These are phyloP conservation scores for Drosophila kanapiae DNA, from an alignment of 1,140 invertebrate species.

Conservation along the genomic window DNA sequence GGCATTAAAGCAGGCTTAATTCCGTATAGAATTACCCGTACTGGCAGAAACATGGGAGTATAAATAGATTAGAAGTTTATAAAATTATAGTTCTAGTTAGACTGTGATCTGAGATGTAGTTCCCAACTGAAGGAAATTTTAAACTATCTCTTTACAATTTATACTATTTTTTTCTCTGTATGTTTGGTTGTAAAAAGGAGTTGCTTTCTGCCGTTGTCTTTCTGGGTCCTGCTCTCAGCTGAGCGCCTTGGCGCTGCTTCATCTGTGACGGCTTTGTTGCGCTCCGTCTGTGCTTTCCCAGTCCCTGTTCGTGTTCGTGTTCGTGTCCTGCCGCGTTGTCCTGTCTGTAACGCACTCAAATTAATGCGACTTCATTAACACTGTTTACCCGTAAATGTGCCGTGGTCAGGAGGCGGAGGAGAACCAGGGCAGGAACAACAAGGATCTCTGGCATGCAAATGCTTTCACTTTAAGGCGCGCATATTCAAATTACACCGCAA, in stretches of 20 bases:
- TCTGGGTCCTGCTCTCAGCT: conserved; percentile 8
- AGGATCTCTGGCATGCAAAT: conserved; percentile 44
- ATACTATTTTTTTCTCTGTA: background rate
- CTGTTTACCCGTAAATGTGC: conserved; percentile 76
- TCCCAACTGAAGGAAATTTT: no score
- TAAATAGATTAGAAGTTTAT: no score
- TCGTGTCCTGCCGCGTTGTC: conserved; percentile 36
- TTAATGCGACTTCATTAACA: conserved; percentile 83
- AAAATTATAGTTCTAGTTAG: no score
- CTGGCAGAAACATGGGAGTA: no score
- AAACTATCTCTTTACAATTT: no score
- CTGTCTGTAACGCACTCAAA: conserved; percentile 73
- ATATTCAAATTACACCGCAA: conserved; percentile 56
- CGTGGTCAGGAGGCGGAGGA: conserved; percentile 31
- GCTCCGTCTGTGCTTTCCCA: conserved; percentile 13
- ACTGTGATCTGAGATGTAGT: no score
- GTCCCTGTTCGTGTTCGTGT: conserved; percentile 5
- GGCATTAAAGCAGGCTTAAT: no score
- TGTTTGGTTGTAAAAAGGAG: conserved; percentile 25
- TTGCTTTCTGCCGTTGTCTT: conserved; percentile 33
- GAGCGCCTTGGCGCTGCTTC: conserved; percentile 14
- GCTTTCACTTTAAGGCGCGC: conserved; percentile 59
- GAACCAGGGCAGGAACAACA: background rate
- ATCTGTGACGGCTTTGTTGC: conserved; percentile 47
- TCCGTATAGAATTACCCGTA: no score